These are phyloP conservation scores for Ryuthela nishihirai DNA, from an alignment of 2,888 invertebrate species.

Conservation along the genomic window DNA sequence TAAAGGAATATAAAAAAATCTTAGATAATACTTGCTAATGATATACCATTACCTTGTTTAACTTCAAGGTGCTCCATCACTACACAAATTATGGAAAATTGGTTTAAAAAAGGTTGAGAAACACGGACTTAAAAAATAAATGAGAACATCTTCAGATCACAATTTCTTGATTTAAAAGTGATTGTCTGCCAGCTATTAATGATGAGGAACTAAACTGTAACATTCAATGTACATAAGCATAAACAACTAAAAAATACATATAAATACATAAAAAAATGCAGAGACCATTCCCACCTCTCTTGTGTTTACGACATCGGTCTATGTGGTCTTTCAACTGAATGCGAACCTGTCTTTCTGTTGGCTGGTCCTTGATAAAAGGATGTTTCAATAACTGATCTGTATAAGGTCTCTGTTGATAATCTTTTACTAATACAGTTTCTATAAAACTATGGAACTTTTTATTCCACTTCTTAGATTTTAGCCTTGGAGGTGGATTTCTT, in stretches of 20 bases:
- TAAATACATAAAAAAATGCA: neutral
- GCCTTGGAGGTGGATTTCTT: conserved; percentile 92
- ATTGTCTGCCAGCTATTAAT: no score
- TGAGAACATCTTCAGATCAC: neutral
- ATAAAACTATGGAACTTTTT: conserved; percentile 69
- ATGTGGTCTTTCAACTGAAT: conserved; percentile 99
- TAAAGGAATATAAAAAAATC: no score
- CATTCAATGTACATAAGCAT: no score
- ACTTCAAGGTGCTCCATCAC: no score
- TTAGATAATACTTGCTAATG: no score
- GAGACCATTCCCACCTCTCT: conserved; percentile 44
- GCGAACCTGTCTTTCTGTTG: conserved; percentile 95
- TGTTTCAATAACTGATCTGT: conserved; percentile 97
- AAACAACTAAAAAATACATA: neutral
- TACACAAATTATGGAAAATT: no score
- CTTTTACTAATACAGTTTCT: conserved; percentile 97
- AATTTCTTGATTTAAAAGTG: neutral
- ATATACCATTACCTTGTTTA: no score
- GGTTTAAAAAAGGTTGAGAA: neutral
- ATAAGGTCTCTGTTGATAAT: conserved; percentile 97
- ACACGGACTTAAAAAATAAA: no score
- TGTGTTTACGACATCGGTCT: conserved; percentile 90
- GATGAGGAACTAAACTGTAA: no score
- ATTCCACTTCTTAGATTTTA: conserved; percentile 94
- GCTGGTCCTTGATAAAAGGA: conserved; percentile 97